Percentiles rank a stretch among this genome's conserved stretches.
Evolutionary conservation across 1,140 invertebrate species (phyloP).

Genomic region (Procambarus clarkii): DNA sequence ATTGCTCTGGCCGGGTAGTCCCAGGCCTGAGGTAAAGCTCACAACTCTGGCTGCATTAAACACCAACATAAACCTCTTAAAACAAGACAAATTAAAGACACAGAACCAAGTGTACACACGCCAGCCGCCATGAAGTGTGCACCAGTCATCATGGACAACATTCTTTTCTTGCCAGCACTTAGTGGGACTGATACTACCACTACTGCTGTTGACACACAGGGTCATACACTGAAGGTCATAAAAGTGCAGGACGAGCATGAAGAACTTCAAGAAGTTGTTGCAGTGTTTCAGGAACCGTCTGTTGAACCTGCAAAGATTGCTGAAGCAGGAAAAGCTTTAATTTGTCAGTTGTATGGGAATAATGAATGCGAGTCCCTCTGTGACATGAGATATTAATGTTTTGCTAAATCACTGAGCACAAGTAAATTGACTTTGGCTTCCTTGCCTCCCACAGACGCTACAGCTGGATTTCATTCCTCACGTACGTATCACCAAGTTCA

Average conservation of each 20-base stretch:
- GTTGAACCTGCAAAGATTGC: too few species aligned
- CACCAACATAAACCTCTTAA: constrained; percentile 32
- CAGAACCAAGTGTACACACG: constrained; percentile 20
- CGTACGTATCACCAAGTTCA: constrained; percentile 46
- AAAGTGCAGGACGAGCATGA: constrained; percentile 7
- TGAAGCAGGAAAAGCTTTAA: too few species aligned
- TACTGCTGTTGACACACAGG: not conserved
- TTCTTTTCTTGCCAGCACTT: constrained; percentile 21
- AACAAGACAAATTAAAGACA: constrained; percentile 27
- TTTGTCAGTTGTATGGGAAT: too few species aligned
- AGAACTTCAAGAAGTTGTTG: constrained; percentile 39
- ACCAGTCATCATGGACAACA: constrained; percentile 12
- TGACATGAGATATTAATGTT: constrained; percentile 26
- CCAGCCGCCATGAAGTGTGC: not conserved
- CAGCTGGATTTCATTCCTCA: constrained; percentile 35
- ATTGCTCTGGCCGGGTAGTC: too few species aligned
- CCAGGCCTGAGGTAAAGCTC: not conserved
- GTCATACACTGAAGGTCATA: constrained; percentile 13
- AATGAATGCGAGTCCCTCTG: not conserved
- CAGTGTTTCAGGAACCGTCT: not conserved
- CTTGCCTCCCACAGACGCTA: constrained; percentile 33
- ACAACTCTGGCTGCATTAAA: constrained; percentile 13
- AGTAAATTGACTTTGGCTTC: constrained; percentile 41
- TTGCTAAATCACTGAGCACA: constrained; percentile 23
- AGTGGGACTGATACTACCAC: constrained; percentile 5